Evolutionary conservation across 2,113 vertebrate species (phyloP), one percentile per base, ranked within the genome.

Genomic region (Thamnaconus septentrionalis): DNA sequence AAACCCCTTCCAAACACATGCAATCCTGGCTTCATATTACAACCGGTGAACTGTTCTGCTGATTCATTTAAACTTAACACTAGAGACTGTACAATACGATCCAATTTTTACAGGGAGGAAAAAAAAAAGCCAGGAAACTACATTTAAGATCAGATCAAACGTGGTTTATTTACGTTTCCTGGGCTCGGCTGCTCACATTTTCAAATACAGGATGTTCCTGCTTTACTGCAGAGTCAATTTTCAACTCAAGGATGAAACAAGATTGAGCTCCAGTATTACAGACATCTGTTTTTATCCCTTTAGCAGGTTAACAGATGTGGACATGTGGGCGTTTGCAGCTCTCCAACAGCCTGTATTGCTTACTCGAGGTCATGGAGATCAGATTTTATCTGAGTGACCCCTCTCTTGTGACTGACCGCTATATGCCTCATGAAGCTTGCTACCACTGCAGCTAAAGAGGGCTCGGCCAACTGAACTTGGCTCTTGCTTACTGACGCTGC

Each of bases 291-390:
- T 64, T n/a, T 31, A 39, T 75, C 41, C 54, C 53, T 44, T 60
- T 49, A 49, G 56, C 41, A 59, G 31, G 45, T 65, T 54, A 52
- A 7, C 53, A 57, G 11, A 69, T 41, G 10, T 56, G 43, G 52
- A 69, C n/a, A 60, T 18, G 8, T 42, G 42, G 51, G 0, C 1
- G 11, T 56, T 66, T 69, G 46, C 40, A 71, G 51, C 51, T 53
- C 57, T n/a, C 52, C 48, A 59, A 56, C 40, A 61, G 48, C 42
- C 47, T 62, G 10, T 58, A 47, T 46, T 65, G 10, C 11, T 50
- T 76, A 65, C 56, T 65, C 52, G 57, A 63, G 62, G 75, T 85
- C 66, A 76, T 11, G 18, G 18, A 73, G 81, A 52, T 83, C 66
- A 82, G 67, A 44, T 65, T 44, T 7, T 52, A 74, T 75, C 72